A percentile compares a stretch with the other conserved stretches of the same genome.
Evolutionary conservation across 1,140 invertebrate genomes (phyloP).

Genomic region (Micrasema minimum): DNA sequence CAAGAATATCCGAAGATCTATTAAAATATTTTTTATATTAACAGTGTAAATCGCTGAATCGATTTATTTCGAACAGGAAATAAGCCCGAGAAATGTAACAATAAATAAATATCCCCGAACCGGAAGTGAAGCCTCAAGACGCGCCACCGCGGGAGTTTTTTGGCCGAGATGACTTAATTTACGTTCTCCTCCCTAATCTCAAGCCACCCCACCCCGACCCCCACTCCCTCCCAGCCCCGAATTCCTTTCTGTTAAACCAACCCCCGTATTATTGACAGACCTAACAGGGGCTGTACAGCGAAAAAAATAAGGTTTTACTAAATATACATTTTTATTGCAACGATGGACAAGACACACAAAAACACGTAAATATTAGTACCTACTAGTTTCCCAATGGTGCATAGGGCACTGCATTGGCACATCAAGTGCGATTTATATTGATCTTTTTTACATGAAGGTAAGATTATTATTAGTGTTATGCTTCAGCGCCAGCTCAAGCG

Average conservation of each 20-base stretch:
- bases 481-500: no score
- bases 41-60: conserved; percentile 1
- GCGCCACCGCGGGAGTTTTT: conserved; percentile 25
- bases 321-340: no score
- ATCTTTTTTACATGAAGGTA: no score
- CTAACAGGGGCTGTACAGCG: not conserved
- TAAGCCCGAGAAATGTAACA: conserved; percentile 19
- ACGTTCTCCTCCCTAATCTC: conserved; percentile 18
- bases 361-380: no score
- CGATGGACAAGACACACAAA: no score
- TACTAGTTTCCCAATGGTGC: no score
- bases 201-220: not conserved
- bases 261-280: conserved; percentile 7
- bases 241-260: conserved; percentile 12
- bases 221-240: not conserved
- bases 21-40: no score
- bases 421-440: no score
- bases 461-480: no score
- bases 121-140: conserved; percentile 20
- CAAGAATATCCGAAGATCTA: no score
- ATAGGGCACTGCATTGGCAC: no score
- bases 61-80: conserved; percentile 13
- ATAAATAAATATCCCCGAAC: conserved; percentile 19
- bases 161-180: conserved; percentile 35
- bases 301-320: no score